These are phyloP conservation scores for Psylliodes chrysocephalus DNA, from an alignment of 2,888 invertebrate genomes.

Conservation along the genomic window DNA sequence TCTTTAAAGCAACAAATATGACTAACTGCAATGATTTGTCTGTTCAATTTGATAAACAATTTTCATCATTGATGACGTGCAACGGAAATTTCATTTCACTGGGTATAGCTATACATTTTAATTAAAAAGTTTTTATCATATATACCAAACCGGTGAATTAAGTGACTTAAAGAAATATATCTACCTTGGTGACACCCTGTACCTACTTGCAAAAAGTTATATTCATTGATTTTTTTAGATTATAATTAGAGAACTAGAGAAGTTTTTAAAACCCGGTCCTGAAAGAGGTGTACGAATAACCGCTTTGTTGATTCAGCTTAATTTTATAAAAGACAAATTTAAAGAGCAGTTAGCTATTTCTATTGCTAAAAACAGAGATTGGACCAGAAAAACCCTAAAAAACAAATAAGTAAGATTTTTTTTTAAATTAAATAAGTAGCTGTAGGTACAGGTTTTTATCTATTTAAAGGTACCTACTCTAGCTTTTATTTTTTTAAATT, in stretches of 20 bases:
- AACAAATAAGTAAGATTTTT: not conserved
- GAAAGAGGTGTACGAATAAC: not conserved
- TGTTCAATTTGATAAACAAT: too few relatives aligned
- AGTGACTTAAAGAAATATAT: too few relatives aligned
- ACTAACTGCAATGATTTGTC: too few relatives aligned
- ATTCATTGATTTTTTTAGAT: not conserved
- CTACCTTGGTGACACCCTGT: conserved; percentile 7
- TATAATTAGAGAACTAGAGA: not conserved
- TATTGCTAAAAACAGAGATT: not conserved
- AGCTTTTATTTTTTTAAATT: too few relatives aligned
- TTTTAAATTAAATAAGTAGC: not conserved
- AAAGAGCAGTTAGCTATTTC: not conserved
- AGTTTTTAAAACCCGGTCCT: not conserved
- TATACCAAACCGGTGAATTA: too few relatives aligned
- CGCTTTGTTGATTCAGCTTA: not conserved
- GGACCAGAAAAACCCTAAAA: not conserved
- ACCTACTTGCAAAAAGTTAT: not conserved
- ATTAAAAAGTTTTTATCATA: too few relatives aligned
- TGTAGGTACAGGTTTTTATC: not conserved
- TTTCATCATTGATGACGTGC: too few relatives aligned
- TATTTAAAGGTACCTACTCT: too few relatives aligned
- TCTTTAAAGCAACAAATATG: too few relatives aligned
- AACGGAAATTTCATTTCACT: too few relatives aligned
- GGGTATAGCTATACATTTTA: too few relatives aligned
- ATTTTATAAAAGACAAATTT: not conserved